Percentiles rank a stretch among this genome's conserved stretches.
Evolutionary conservation across 2,888 invertebrate genomes (phyloP).

Genomic region (Parnassius glacialis): DNA sequence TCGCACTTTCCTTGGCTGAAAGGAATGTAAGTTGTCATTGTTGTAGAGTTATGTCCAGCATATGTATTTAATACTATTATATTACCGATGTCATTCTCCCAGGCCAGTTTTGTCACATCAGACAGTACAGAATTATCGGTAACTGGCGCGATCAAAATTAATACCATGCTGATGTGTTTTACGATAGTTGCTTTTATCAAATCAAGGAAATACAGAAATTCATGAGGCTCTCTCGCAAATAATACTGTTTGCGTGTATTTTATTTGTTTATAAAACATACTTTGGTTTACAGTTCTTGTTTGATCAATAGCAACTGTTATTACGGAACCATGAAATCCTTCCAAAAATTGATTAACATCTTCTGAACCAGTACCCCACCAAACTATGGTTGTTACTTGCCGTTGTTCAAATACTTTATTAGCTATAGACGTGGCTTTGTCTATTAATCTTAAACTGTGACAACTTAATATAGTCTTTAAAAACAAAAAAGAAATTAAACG

Average conservation of each 20-base stretch:
- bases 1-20: slow-evolving; percentile 44
- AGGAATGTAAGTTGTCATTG: slow-evolving; percentile 50
- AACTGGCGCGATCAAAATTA: slow-evolving; percentile 38
- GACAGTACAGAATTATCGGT: slow-evolving; percentile 29
- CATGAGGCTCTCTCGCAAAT: slow-evolving; percentile 40
- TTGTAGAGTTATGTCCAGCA: slow-evolving; percentile 30
- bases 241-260: slow-evolving; percentile 47
- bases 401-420: slow-evolving; percentile 39
- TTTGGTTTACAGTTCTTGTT: slow-evolving; percentile 3
- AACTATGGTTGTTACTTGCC: slow-evolving; percentile 42
- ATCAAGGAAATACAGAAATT: slow-evolving; percentile 41
- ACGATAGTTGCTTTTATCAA: slow-evolving; percentile 38
- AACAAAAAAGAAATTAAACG: slow-evolving; percentile 7
- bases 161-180: slow-evolving; percentile 42
- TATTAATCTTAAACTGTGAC: slow-evolving; percentile 25
- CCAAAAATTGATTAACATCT: slow-evolving; percentile 39
- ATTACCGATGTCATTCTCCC: slow-evolving; percentile 50
- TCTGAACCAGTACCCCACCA: slow-evolving; percentile 38
- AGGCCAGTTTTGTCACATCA: slow-evolving; percentile 42
- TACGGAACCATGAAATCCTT: slow-evolving; percentile 39
- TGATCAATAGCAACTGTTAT: slow-evolving; percentile 26
- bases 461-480: neutral
- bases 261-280: slow-evolving; percentile 27
- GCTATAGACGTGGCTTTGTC: slow-evolving; percentile 41
- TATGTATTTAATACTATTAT: slow-evolving; percentile 43